phyloP scores from a whole-genome alignment of 1,140 invertebrate species.

The Drosophila biarmipes region DNA sequence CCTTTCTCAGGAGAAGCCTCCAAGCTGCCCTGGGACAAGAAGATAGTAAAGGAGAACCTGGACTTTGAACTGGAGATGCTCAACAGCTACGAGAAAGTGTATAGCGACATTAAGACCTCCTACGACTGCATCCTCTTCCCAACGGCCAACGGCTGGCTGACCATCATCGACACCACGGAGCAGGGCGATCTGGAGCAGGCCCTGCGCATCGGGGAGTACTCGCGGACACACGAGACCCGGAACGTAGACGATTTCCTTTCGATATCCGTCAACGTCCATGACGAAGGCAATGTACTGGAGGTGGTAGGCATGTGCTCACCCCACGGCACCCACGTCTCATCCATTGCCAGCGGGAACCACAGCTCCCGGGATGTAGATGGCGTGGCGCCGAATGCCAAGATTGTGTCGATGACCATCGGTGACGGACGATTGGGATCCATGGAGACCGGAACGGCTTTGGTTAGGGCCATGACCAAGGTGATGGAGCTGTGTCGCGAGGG shows the following conservation, averaged over 20 bases:
- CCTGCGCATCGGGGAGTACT: slow-evolving; percentile 93
- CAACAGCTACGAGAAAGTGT: slow-evolving; percentile 94
- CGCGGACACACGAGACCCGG: slow-evolving; percentile 91
- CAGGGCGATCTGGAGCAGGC: slow-evolving; percentile 91
- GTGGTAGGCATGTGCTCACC: slow-evolving; percentile 96
- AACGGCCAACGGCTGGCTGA: slow-evolving; percentile 89
- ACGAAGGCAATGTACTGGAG: slow-evolving; percentile 96
- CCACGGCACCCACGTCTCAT: slow-evolving; percentile 98
- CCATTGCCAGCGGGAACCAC: slow-evolving; percentile 97
- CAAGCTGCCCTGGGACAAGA: slow-evolving; percentile 87
- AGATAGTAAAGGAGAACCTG: slow-evolving; percentile 94
- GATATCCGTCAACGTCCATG: slow-evolving; percentile 96
- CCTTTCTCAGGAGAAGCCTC: slow-evolving; percentile 42
- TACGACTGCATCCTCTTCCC: slow-evolving; percentile 98
- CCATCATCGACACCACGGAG: slow-evolving; percentile 84
- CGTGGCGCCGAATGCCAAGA: slow-evolving; percentile 97
- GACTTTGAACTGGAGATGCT: slow-evolving; percentile 94
- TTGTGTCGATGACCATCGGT: slow-evolving; percentile 96
- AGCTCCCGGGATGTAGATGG: slow-evolving; percentile 96
- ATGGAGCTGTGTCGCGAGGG: slow-evolving; percentile 89
- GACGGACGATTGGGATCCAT: slow-evolving; percentile 95
- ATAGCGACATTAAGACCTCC: slow-evolving; percentile 93
- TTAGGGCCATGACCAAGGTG: slow-evolving; percentile 94
- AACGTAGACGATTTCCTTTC: slow-evolving; percentile 95
- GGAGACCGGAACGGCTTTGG: slow-evolving; percentile 97